phyloP scores from a whole-genome alignment of 2,797 vertebrate genomes.

The Petrocephalus sullivani region DNA sequence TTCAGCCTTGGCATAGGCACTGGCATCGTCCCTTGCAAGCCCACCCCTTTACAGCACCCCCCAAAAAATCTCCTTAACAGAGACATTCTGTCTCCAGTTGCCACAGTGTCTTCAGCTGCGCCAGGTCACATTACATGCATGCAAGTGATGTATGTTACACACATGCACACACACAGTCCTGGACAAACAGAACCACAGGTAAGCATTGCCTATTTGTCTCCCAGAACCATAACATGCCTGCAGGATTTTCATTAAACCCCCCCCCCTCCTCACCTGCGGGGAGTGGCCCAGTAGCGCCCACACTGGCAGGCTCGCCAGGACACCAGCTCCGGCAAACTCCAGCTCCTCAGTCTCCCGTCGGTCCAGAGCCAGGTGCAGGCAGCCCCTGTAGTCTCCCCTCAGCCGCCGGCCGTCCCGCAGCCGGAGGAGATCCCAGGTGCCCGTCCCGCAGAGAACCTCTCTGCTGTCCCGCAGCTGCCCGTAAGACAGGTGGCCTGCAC shows the following conservation, averaged over 20 bases:
- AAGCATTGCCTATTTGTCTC: background rate
- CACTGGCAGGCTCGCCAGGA: slow-evolving; percentile 50
- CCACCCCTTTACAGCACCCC: background rate
- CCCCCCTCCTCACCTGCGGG: slow-evolving; percentile 57
- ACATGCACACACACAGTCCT: background rate
- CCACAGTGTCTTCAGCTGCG: background rate
- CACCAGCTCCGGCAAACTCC: slow-evolving; percentile 54
- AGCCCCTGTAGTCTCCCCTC: slow-evolving; percentile 62
- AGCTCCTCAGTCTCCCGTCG: slow-evolving; percentile 59
- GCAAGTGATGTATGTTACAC: too few species aligned
- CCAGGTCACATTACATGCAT: background rate
- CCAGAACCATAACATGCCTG: background rate
- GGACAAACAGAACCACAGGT: background rate
- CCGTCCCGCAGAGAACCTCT: slow-evolving; percentile 50
- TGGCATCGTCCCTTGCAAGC: background rate
- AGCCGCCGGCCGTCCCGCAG: slow-evolving; percentile 57
- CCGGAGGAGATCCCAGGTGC: slow-evolving; percentile 64
- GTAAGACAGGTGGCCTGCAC: slow-evolving; percentile 66
- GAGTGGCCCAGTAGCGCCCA: slow-evolving; percentile 63
- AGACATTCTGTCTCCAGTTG: background rate
- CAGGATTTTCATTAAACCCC: background rate
- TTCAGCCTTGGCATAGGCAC: slow-evolving; percentile 41
- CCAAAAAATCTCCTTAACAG: background rate
- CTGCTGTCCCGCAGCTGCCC: slow-evolving; percentile 55
- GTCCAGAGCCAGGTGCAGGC: slow-evolving; percentile 60